These are phyloP conservation scores for Myiotriccus ornatus DNA, from an alignment of 2,797 vertebrate genomes.

Conservation along the genomic window DNA sequence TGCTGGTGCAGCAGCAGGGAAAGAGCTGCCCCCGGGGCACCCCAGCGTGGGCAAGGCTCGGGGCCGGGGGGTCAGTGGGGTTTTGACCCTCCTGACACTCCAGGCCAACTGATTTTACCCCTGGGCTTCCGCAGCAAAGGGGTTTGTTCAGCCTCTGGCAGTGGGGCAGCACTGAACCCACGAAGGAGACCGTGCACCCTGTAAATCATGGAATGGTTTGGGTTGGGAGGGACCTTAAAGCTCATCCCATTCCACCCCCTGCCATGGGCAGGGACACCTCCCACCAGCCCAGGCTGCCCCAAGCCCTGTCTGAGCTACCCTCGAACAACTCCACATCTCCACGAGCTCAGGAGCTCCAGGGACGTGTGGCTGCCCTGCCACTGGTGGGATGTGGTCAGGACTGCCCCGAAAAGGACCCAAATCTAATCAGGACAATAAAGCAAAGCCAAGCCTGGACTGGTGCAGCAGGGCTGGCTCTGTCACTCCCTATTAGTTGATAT, in stretches of 20 bases:
- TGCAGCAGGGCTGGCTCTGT: not conserved
- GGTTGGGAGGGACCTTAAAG: not conserved
- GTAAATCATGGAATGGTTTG: not conserved
- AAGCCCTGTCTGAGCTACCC: not conserved
- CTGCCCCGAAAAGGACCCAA: not conserved
- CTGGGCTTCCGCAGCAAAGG: not conserved
- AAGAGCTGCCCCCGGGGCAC: not conserved
- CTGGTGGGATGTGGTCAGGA: not conserved
- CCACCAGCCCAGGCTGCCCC: not conserved
- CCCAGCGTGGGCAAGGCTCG: not conserved
- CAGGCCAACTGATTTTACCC: not conserved
- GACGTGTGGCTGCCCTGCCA: fast-evolving
- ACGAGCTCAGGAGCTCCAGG: not conserved
- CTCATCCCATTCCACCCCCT: not conserved
- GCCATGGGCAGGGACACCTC: not conserved
- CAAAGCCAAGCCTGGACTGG: not conserved
- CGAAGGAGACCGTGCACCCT: fast-evolving
- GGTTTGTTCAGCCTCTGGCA: not conserved
- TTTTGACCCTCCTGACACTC: not conserved
- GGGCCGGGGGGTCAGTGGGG: not conserved
- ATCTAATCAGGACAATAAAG: not conserved
- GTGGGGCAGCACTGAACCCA: not conserved
- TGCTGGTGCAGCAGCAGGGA: not conserved
- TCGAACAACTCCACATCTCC: not conserved
- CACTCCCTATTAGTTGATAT: not conserved